Evolutionary conservation across 2,113 vertebrate genomes (phyloP), one percentile per base, ranked within the genome.

Genomic region (Gavia stellata): DNA sequence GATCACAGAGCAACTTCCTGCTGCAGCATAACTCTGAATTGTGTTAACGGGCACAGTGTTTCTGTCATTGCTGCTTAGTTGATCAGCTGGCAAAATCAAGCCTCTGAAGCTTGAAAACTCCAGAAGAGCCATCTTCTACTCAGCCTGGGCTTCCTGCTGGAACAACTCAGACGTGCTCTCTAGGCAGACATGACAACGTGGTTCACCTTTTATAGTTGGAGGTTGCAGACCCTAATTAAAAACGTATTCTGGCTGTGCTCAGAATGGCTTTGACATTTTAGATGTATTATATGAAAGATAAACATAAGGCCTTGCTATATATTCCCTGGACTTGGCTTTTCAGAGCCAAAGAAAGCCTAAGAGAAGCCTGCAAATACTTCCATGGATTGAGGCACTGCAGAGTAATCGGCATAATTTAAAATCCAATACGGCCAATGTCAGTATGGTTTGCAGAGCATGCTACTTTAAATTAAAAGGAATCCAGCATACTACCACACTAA

Each of bases 401-500:
- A 85, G 12, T 58, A 81, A 88, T 38, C 0, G 0, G 19, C 14
- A n/a, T 33, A 82, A 92, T 62, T 84, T 73, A 82, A 96, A 92
- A 94, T 86, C 34, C 36, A 86, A 21, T 38, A 66, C 24, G 62
- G 62, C 7, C 34, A 52, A 25, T 3, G 11, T 10, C n/a, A 25
- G 44, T 24, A 81, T 13, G 86, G 40, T 49, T 75, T 81, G 33
- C 72, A 90, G 74, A 88, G 36, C 24, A 62, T 0, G 8, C 31
- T 85, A 31, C 33, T 96, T 91, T 62, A 93, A 95, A 91, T 80
- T 53, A 92, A 94, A 94, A 88, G 49, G n/a, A 90, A 88, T 20
- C 6, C 49, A 81, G 24, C 6, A 2, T 40, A 89, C 90, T 82
- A 83, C 68, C 63, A 85, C 58, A 65, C 33, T 87, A 88, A 95